A percentile compares a stretch with the other conserved stretches of the same genome.
Evolutionary conservation across 2,113 vertebrate species (phyloP).

Genomic region (Gasterosteus aculeatus): DNA sequence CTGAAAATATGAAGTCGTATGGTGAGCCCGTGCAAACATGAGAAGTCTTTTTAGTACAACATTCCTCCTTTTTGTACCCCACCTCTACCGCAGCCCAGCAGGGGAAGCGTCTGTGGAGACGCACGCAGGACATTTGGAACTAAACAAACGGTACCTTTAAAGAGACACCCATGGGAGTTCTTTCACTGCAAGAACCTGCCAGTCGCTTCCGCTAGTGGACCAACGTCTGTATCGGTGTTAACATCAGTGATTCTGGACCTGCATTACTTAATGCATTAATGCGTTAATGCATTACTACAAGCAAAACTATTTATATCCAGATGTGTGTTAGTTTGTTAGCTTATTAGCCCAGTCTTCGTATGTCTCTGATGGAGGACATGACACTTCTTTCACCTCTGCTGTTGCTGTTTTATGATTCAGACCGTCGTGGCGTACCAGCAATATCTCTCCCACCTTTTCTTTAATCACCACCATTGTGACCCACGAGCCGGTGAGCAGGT

Average conservation of each 20-base stretch:
- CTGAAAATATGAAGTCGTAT: neutral
- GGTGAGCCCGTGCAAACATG: neutral
- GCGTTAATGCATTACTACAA: no score
- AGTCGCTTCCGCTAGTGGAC: neutral
- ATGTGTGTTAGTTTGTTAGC: neutral
- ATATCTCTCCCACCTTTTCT: slow-evolving; percentile 15
- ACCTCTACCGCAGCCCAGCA: neutral
- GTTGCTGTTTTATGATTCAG: slow-evolving; percentile 4
- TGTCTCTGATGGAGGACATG: neutral
- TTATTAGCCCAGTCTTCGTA: neutral
- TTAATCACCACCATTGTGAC: slow-evolving; percentile 42
- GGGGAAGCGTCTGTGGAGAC: neutral
- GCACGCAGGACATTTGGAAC: neutral
- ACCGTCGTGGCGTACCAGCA: slow-evolving; percentile 4
- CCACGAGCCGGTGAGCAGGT: slow-evolving; percentile 44
- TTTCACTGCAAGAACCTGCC: neutral
- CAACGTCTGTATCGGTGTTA: neutral
- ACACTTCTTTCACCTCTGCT: neutral
- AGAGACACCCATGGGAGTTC: neutral
- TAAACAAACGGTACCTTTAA: neutral
- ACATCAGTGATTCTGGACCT: neutral
- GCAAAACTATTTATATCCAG: neutral
- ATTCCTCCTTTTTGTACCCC: neutral
- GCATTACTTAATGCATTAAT: neutral
- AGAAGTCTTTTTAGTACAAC: neutral